These are phyloP conservation scores for Vipera ursinii DNA, from an alignment of 2,797 vertebrate genomes.

Conservation along the genomic window DNA sequence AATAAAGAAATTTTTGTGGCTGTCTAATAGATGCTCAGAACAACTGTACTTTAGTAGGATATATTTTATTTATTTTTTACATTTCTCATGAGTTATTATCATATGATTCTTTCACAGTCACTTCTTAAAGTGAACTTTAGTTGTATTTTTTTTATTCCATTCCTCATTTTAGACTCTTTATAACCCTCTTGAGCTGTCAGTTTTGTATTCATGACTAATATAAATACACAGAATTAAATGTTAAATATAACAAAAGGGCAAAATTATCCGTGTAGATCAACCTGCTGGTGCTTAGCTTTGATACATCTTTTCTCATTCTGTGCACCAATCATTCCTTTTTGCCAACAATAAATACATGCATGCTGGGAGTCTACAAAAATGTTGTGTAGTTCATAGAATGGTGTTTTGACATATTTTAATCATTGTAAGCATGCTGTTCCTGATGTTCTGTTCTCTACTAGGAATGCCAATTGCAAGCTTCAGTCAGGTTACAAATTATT, in stretches of 20 bases:
- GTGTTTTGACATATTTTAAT: background rate
- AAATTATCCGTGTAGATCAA: constrained; percentile 34
- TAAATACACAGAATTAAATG: constrained; percentile 31
- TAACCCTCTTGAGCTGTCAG: constrained; percentile 63
- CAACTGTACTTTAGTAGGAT: constrained; percentile 66
- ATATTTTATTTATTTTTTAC: constrained; percentile 62
- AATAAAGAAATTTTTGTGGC: constrained; percentile 68
- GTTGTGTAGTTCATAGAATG: background rate
- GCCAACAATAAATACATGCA: background rate
- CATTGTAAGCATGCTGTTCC: background rate
- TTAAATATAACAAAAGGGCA: constrained; percentile 35
- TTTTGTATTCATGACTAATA: constrained; percentile 20
- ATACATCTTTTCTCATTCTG: background rate
- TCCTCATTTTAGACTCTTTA: constrained; percentile 61
- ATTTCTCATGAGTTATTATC: constrained; percentile 65
- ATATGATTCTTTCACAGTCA: constrained; percentile 62
- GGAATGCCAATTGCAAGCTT: background rate
- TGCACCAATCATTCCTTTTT: constrained; percentile 4
- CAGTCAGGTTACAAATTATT: background rate
- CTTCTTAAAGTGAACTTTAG: constrained; percentile 57
- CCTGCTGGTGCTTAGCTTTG: background rate
- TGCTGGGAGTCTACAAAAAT: background rate
- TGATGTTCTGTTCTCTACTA: background rate
- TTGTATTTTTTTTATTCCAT: constrained; percentile 64
- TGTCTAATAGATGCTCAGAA: constrained; percentile 66